Evolutionary conservation across 2,797 vertebrate species (phyloP), one percentile per base, ranked within the genome.

Genomic region (Sebastes glaucus): DNA sequence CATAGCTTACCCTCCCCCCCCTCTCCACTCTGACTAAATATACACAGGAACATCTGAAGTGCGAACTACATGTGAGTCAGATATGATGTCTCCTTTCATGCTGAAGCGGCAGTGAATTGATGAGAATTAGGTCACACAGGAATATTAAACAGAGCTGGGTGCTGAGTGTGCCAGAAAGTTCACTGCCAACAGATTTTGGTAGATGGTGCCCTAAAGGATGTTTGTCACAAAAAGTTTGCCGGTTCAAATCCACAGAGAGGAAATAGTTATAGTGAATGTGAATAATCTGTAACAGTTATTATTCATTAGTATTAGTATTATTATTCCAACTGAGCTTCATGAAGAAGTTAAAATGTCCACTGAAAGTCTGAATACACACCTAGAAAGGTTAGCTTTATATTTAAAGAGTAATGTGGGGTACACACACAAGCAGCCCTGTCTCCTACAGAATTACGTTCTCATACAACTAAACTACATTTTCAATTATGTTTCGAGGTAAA

Each of bases 71-170:
- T 72, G 55, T 53, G 78, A 72, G 18, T 65, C 82, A 80, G 72
- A 76, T 32, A n/a, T 56, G 18, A 72, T 42, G 60, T 56, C 38
- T 80, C 30, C 56, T 20, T 76, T 78, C 33, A 13, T 69, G 42
- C 63, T 46, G 35, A 66, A 66, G 61, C 57, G 2, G 30, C 61
- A 55, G 14, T 27, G 68, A 76, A 73, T 35, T 57, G 55, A 69
- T 72, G 28, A 76, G 64, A 87, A 66, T 68, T 55, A 55, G 62
- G 74, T 87, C 74, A 81, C 77, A 18, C 49, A 55, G 73, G 70
- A 83, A 74, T 80, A 77, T 77, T 61, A 73, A 80, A 65, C 27
- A 61, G 59, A 27, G 25, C 56, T 3, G 49, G 9, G 52, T 28
- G 60, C 62, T 61, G 60, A 63, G 20, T 56, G 70, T 61, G 69